Evolutionary conservation across 1,140 invertebrate species (phyloP).

Genomic region (Campoletis sonorensis): DNA sequence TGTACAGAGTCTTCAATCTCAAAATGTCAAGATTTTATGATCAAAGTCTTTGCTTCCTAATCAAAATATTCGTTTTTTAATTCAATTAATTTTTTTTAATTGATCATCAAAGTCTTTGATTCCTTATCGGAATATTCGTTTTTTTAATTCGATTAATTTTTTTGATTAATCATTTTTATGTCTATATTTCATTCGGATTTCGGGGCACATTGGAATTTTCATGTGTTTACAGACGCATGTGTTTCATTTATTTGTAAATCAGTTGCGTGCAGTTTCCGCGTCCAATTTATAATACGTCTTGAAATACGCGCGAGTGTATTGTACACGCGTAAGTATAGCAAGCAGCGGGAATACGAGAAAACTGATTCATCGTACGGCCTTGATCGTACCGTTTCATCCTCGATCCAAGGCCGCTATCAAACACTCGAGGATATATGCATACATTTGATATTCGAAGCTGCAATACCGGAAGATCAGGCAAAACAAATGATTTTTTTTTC

Average conservation of each 20-base stretch:
- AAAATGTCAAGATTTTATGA: too few relatives aligned
- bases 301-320: not conserved
- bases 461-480: not conserved
- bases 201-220: too few relatives aligned
- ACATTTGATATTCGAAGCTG: conserved; percentile 15
- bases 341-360: conserved; percentile 15
- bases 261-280: not conserved
- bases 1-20: too few relatives aligned
- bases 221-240: not conserved
- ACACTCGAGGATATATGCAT: not conserved
- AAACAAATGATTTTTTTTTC: not conserved
- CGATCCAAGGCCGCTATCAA: conserved; percentile 15
- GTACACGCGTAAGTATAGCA: not conserved
- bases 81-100: too few relatives aligned
- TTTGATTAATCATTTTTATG: too few relatives aligned
- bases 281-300: not conserved
- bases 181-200: too few relatives aligned
- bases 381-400: conserved; percentile 24
- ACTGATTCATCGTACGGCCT: conserved; percentile 23
- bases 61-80: too few relatives aligned
- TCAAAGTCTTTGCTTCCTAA: not conserved
- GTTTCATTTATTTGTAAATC: not conserved
- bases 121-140: too few relatives aligned
- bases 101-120: too few relatives aligned
- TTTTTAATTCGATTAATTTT: too few relatives aligned